phyloP scores from a whole-genome alignment of 2,797 vertebrate genomes.

The Orestias chungarensis region DNA sequence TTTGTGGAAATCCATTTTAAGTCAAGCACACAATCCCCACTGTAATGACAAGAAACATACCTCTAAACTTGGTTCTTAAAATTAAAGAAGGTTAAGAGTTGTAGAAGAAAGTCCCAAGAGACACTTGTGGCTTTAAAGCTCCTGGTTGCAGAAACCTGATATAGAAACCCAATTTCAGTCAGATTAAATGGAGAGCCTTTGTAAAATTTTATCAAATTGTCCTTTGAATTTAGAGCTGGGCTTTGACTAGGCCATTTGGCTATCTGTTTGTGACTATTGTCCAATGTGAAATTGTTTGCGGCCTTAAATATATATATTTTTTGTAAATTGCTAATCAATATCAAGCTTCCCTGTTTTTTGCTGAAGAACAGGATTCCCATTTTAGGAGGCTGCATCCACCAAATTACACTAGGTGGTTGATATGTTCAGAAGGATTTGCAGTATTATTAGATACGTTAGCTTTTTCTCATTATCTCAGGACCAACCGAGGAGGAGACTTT shows the following conservation, averaged over 20 bases:
- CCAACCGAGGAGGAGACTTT: not conserved
- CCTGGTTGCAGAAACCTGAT: not conserved
- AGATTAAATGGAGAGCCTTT: not conserved
- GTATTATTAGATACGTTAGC: not conserved
- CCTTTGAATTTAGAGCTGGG: not conserved
- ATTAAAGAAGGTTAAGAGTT: too few species aligned
- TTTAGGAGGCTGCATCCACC: not conserved
- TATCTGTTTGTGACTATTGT: not conserved
- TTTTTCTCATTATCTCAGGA: not conserved
- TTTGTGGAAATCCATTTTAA: not conserved
- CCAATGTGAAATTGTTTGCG: not conserved
- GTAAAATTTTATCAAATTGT: not conserved
- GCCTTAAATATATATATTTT: not conserved
- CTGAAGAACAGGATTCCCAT: not conserved
- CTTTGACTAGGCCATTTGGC: not conserved
- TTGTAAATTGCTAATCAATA: not conserved
- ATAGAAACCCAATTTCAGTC: not conserved
- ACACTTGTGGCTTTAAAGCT: not conserved
- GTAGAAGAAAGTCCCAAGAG: not conserved
- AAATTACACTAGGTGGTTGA: not conserved
- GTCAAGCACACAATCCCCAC: not conserved
- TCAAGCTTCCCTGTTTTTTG: not conserved
- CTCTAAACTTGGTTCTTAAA: too few species aligned
- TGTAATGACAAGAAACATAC: not conserved
- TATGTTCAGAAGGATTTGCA: not conserved